Conservation (phyloP, 2,113 vertebrate genomes). For the Okapia johnstoni region DNA sequence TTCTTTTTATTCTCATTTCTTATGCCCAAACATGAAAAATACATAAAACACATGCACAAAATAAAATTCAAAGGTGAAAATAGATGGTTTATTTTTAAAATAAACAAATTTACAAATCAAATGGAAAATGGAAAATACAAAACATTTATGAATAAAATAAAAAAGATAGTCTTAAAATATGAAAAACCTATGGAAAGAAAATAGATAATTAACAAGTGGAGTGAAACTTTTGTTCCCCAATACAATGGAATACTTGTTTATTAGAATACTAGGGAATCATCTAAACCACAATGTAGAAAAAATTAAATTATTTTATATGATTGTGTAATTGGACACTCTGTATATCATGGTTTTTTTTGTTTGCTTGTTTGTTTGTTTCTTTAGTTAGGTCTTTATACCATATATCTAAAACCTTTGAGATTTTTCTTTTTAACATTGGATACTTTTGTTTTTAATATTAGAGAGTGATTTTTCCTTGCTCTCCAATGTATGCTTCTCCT, state of each 20-base stretch:
- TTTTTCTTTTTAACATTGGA: neutral
- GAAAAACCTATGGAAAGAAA: constrained; percentile 60
- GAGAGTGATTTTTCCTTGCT: neutral
- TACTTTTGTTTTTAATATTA: neutral
- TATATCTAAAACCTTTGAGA: neutral
- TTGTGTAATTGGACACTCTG: constrained; percentile 21
- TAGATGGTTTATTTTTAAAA: constrained; percentile 82
- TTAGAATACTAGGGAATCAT: constrained; percentile 17
- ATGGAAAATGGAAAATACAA: constrained; percentile 68
- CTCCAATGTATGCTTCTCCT: neutral
- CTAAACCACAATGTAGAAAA: constrained; percentile 47
- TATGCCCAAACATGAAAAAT: constrained; percentile 38
- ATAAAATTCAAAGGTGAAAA: constrained; percentile 82
- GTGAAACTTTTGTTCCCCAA: constrained; percentile 27
- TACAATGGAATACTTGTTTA: constrained; percentile 30
- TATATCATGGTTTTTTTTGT: neutral
- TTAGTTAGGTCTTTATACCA: neutral
- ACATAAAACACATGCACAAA: constrained; percentile 73
- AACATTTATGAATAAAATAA: constrained; percentile 76
- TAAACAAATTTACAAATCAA: constrained; percentile 74
- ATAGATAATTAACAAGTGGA: constrained; percentile 40
- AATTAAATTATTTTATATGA: constrained; percentile 21
- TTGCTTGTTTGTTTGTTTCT: neutral
- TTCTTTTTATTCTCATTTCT: constrained; percentile 5
- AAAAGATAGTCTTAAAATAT: constrained; percentile 61